Evolutionary conservation across 2,797 vertebrate genomes (phyloP), one percentile per base, ranked within the genome.

Genomic region (Heliangelus exortis): DNA sequence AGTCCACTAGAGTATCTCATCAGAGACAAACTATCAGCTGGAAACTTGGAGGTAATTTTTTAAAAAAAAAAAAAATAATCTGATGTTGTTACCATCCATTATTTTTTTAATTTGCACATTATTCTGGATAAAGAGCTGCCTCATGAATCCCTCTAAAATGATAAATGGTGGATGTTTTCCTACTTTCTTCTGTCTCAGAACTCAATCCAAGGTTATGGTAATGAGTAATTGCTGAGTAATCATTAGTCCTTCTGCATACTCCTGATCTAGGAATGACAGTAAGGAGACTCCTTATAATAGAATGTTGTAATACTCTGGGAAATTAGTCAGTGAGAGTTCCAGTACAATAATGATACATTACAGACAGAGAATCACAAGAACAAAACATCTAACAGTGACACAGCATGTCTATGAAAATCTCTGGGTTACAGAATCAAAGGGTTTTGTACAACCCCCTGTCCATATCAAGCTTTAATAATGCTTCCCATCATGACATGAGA

Each of bases 241-340:
- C 66, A 84, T 95, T 87, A 95, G 34, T 59, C 9, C 90, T 78
- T 80, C 76, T 71, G 23, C 29, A 54, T 89, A 90, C 92, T 90
- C 93, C 72, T 77, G 58, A 50, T 85, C 66, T 78, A 67, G 51
- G 54, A 95, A 90, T 31, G 69, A 87, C 91, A 89, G 59, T 75
- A 77, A 96, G 73, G 45, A 88, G 83, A 83, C 91, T 96, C 85
- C 76, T 92, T 62, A 78, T 33, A 85, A 72, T 25, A 58, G 54
- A 93, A 76, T 85, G 75, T 91, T 75, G 75, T 80, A 84, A 93
- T 88, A 63, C 79, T 92, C 25, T 45, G 58, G 34, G 54, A 95
- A 92, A 93, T 94, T 62, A 94, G 75, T 58, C 84, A 75, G 59
- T 73, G 39, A 87, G 79, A 92, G 43, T 43, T 79, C 11, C 47